phyloP scores from a whole-genome alignment of 2,888 invertebrate genomes.

The Flexamia atlantica region DNA sequence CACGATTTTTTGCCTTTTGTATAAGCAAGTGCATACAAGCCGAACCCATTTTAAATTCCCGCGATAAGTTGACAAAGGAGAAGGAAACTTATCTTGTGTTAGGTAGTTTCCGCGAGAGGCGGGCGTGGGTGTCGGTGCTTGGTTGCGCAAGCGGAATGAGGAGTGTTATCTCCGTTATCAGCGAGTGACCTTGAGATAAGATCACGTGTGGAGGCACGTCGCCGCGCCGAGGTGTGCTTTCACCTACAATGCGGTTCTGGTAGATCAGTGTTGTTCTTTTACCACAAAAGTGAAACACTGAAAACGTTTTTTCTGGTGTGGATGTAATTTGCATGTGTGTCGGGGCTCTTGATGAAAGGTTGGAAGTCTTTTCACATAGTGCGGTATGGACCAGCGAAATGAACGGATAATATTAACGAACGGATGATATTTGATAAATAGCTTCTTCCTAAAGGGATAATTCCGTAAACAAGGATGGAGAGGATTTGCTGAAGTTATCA shows the following conservation, averaged over 20 bases:
- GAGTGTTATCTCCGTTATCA: conserved; percentile 24
- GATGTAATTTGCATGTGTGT: no score
- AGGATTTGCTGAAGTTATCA: no score
- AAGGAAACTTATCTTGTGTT: not conserved
- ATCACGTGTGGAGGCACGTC: not conserved
- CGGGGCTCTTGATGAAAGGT: no score
- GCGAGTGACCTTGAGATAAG: conserved; percentile 14
- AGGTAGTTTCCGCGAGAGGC: not conserved
- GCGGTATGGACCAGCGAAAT: no score
- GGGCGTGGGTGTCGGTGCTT: not conserved
- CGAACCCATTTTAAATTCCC: not conserved
- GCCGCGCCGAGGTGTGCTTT: conserved; percentile 12
- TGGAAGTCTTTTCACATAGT: no score
- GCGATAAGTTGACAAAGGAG: not conserved
- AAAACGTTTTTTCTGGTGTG: no score
- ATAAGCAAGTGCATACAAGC: not conserved
- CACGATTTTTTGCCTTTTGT: not conserved
- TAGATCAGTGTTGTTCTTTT: no score
- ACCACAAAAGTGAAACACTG: no score
- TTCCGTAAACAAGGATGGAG: no score
- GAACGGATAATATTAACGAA: no score
- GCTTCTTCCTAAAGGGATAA: no score
- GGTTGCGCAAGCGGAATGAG: not conserved
- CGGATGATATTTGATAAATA: no score
- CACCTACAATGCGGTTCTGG: not conserved